These are phyloP conservation scores for Cyclura pinguis DNA, from an alignment of 2,797 vertebrate species.

Conservation along the genomic window DNA sequence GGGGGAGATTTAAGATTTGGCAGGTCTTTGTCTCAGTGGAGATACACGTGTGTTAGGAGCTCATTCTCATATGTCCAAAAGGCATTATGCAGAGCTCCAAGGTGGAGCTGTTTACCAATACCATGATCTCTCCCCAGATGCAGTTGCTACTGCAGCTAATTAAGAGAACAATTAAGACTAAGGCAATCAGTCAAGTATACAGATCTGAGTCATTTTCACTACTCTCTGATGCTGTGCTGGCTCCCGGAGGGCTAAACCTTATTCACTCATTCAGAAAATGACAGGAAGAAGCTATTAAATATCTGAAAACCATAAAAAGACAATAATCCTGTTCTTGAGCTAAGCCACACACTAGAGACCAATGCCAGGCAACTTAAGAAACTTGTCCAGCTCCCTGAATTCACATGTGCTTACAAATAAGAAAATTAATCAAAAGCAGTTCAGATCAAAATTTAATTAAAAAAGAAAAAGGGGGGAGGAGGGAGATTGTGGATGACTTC, in stretches of 20 bases:
- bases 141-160: conserved; percentile 93
- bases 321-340: conserved; percentile 84
- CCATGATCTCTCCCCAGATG: conserved; percentile 89
- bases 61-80: conserved; percentile 86
- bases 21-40: conserved; percentile 81
- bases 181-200: conserved; percentile 87
- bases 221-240: conserved; percentile 74
- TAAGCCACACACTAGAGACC: conserved; percentile 81
- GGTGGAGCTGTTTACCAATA: conserved; percentile 86
- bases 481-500: conserved; percentile 67
- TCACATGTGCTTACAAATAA: conserved; percentile 81
- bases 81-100: conserved; percentile 84
- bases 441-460: conserved; percentile 87
- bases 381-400: conserved; percentile 78
- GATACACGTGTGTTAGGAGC: conserved; percentile 76
- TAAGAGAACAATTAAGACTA: conserved; percentile 97
- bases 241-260: conserved; percentile 84
- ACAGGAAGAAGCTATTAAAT: conserved; percentile 88
- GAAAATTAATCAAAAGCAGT: conserved; percentile 85
- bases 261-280: conserved; percentile 89
- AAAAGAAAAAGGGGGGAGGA: conserved; percentile 73
- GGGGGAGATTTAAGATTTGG: conserved; percentile 80
- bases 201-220: conserved; percentile 83
- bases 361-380: conserved; percentile 81
- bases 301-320: conserved; percentile 89